These are phyloP conservation scores for Parnassius smintheus DNA, from an alignment of 2,888 invertebrate genomes.

Conservation along the genomic window DNA sequence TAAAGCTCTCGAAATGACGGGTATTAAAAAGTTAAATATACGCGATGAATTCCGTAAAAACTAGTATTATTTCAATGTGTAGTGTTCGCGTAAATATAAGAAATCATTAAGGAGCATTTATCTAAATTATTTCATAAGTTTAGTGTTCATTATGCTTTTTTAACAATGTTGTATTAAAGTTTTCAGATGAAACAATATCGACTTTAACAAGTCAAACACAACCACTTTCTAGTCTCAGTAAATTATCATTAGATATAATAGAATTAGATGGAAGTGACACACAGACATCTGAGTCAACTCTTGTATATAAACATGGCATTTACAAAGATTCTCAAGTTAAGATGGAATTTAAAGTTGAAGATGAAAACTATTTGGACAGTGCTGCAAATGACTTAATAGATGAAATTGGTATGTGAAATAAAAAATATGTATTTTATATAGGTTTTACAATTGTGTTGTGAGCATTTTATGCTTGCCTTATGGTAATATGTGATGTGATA, in stretches of 20 bases:
- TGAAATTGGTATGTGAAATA: conserved; percentile 35
- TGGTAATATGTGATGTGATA: no score
- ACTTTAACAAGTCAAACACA: conserved; percentile 30
- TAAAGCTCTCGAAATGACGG: no score
- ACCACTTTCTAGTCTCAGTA: conserved; percentile 38
- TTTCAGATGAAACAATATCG: conserved; percentile 39
- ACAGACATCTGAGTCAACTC: conserved; percentile 32
- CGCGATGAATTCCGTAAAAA: no score
- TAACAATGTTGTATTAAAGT: conserved; percentile 33
- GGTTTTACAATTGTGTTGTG: no score
- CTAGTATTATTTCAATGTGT: no score
- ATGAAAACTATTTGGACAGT: conserved; percentile 31
- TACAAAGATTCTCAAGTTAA: conserved; percentile 41
- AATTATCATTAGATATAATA: conserved; percentile 35
- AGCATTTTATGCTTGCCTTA: no score
- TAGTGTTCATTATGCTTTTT: no score
- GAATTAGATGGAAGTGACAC: conserved; percentile 35
- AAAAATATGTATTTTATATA: no score
- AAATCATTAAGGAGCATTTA: no score
- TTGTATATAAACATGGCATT: conserved; percentile 29
- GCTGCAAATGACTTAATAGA: conserved; percentile 45
- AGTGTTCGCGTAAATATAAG: no score
- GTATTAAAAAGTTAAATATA: no score
- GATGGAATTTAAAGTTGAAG: conserved; percentile 53
- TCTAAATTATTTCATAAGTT: no score